Base-by-base conservation (phyloP, 2,888 invertebrate species). In the Palloptera scutellata region DNA sequence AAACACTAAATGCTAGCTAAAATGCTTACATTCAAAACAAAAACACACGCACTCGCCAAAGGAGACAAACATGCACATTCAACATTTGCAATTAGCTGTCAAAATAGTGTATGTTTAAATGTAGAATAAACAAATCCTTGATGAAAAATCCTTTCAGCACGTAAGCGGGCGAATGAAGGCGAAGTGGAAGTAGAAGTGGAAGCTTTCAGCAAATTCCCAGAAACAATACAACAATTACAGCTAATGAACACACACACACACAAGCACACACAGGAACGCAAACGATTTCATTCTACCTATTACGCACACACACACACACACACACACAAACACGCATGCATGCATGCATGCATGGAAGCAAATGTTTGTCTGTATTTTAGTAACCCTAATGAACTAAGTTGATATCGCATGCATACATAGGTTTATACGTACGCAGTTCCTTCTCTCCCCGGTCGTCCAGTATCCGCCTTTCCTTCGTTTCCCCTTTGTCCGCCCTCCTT, bases 41-140 rank as follows among this genome's bases (percentile, higher is more conserved):
- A 4, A 2, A 30, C 30, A 30, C 6, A 30, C 6, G 3, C 30
- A 30, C 30, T 4, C 30, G 6, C 30, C n/a, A n/a, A n/a, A n/a
- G n/a, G n/a, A n/a, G n/a, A 30, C 30, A 30, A 2, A 30, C 30
- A 30, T 6, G 6, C 30, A 30, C 30, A 30, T 6, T 4, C 30
- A 30, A 30, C 30, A 30, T 30, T 30, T 72, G 70, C 81, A 80
- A 80, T 80, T 80, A 81, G 78, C 73, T 76, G 72, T 73, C 66
- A 76, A 76, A 80, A 80, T 74, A 79, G 70, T 76, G 70, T 30
- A 6, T 30, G 30, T 73, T 73, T 67, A 73, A 72, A 73, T 73
- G 61, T 69, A 70, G 68, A 68, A 54, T 61, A 72, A 71, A 73
- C 62, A 70, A 66, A 40, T 40, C 45, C 15, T 15, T 54, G 12